Base-by-base conservation (phyloP, 2,888 invertebrate species). In the Sturmia bella region DNA sequence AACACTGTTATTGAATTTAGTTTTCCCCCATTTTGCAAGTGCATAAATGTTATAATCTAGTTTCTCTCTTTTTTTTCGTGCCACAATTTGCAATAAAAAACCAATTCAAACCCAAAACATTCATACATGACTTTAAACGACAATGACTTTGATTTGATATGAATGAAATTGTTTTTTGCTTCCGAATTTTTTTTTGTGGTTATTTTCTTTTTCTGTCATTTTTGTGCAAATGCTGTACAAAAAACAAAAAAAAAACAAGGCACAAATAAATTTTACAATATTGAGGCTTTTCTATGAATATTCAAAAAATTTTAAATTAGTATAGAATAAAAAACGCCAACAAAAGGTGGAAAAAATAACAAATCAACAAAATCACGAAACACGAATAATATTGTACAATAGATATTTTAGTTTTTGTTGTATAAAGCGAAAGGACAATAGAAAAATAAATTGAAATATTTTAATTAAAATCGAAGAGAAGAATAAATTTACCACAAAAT, bases 81-180 rank as follows among this genome's bases (percentile, higher is more conserved):
- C 32, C 5, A 32, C 32, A 7, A 32, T 32, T 32, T 32, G 32
- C 32, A 5, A 7, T 32, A 32, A 9, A 5, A 19, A 50, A 50
- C 24, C 37, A 39, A 41, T 59, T 50, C 32, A 56, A 50, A 75
- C 15, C 32, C 27, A 50, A 63, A 64, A 70, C 41, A 64, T 52
- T 27, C 70, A 56, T 17, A 59, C 39, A 39, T 50, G 59, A 17
- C 27, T 63, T 69, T 64, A 64, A 70, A 70, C 6, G 75, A 76
- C 80, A 80, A 70, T 80, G 80, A 76, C 80, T 75, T 76, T 81
- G 76, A 76, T 76, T 81, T 76, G 56, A 61, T 72, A 70, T 70
- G 70, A 77, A 70, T 80, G 74, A 64, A 73, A 64, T 32, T 39
- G 5, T 19, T 39, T 56, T 27, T 57, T 61, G 37, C 17, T 39